A percentile compares a stretch with the other conserved stretches of the same genome.
Conservation (phyloP, 2,888 invertebrate species). For the Leucophenga montana region DNA sequence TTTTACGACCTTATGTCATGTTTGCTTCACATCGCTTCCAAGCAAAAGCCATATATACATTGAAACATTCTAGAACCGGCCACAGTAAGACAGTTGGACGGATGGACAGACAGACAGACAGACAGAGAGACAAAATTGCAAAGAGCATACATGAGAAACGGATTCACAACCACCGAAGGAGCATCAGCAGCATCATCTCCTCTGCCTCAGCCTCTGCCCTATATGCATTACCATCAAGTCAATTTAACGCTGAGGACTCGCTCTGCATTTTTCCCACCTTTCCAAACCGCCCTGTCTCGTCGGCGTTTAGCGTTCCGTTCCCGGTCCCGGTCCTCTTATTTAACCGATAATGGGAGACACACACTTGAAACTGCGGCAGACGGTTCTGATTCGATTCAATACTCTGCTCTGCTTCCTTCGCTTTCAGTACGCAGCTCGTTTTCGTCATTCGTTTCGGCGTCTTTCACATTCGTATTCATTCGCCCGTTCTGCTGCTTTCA, state of each 20-base stretch:
- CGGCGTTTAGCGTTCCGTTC: background rate
- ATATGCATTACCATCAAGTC: background rate
- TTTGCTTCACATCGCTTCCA: constrained; percentile 45
- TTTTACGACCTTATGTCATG: constrained; percentile 56
- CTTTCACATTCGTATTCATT: constrained; percentile 14
- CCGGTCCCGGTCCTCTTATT: no score
- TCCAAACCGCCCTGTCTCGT: background rate
- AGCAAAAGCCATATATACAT: constrained; percentile 29
- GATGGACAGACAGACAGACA: background rate
- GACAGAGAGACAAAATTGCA: constrained; percentile 25
- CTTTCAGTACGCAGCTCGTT: constrained; percentile 13
- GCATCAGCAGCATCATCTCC: constrained; percentile 25
- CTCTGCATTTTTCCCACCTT: no score
- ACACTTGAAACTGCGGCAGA: constrained; percentile 1
- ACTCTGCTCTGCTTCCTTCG: constrained; percentile 39
- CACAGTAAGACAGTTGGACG: background rate
- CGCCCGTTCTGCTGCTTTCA: no score
- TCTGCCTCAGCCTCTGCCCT: constrained; percentile 28
- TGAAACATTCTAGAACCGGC: constrained; percentile 22
- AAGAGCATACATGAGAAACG: constrained; percentile 19
- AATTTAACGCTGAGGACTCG: no score
- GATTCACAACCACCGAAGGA: constrained; percentile 26
- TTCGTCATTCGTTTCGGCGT: constrained; percentile 4
- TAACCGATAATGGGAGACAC: background rate
- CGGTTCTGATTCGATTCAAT: constrained; percentile 15